phyloP scores from a whole-genome alignment of 2,888 invertebrate species.

The Napeogenes sylphis region DNA sequence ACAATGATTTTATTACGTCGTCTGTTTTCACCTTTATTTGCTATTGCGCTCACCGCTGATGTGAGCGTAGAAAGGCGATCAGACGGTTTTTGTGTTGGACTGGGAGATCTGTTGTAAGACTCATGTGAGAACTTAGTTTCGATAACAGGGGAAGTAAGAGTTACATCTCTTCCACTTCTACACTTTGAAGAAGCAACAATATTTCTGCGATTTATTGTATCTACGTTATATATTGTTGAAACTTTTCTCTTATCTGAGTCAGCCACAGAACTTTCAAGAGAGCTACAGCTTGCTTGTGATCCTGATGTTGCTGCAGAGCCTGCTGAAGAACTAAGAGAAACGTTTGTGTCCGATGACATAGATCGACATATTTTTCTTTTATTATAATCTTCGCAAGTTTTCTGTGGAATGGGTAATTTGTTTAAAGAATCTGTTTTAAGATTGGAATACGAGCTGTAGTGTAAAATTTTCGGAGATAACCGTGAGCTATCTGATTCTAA shows the following conservation, averaged over 20 bases:
- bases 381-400: constrained; percentile 64
- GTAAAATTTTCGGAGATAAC: constrained; percentile 66
- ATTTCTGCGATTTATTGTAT: constrained; percentile 90
- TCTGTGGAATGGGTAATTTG: constrained; percentile 52
- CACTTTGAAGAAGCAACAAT: constrained; percentile 91
- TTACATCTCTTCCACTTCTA: constrained; percentile 87
- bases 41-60: constrained; percentile 71
- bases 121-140: constrained; percentile 84
- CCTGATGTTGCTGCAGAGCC: constrained; percentile 85
- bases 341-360: constrained; percentile 84
- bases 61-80: constrained; percentile 77
- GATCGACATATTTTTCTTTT: constrained; percentile 81
- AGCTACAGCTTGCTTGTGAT: constrained; percentile 84
- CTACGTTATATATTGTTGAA: constrained; percentile 87
- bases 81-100: constrained; percentile 70
- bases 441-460: constrained; percentile 62
- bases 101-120: constrained; percentile 69
- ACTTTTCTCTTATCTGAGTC: constrained; percentile 82
- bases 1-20: constrained; percentile 69
- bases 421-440: constrained; percentile 65
- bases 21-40: constrained; percentile 73
- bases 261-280: constrained; percentile 80
- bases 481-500: constrained; percentile 77
- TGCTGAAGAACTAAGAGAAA: constrained; percentile 82
- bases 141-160: constrained; percentile 83